Conservation (phyloP, 1,140 invertebrate species). For the Campoletis sonorensis region DNA sequence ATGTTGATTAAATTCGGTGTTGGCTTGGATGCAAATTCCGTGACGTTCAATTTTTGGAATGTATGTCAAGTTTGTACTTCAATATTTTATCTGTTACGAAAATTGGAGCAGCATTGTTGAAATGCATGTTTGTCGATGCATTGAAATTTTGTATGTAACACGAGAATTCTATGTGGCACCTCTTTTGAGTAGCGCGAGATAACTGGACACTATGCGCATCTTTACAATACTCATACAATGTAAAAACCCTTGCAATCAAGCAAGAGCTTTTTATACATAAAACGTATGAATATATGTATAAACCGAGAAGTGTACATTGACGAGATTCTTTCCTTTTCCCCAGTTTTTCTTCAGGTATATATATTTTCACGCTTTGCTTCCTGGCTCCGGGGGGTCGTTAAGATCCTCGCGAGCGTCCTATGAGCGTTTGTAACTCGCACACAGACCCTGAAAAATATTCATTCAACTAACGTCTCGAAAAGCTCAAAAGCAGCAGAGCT, state of each 20-base stretch:
- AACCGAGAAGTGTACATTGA: conserved; percentile 7
- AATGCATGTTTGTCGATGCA: not conserved
- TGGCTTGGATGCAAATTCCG: too few species aligned
- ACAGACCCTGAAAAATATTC: not conserved
- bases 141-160: not conserved
- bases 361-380: not conserved
- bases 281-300: not conserved
- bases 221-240: conserved; percentile 25
- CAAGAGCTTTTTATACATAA: conserved; percentile 11
- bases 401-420: conserved; percentile 13
- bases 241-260: conserved; percentile 8
- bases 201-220: conserved; percentile 15
- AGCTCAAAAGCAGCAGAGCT: not conserved
- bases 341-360: not conserved
- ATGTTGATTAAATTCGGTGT: too few species aligned
- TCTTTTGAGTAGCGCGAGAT: conserved; percentile 2
- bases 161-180: not conserved
- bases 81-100: too few species aligned
- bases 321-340: not conserved
- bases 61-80: too few species aligned
- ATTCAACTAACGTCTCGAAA: conserved; percentile 9
- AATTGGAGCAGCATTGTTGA: too few species aligned
- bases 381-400: not conserved
- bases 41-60: too few species aligned
- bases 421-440: not conserved